Evolutionary conservation across 2,797 vertebrate genomes (phyloP).

Genomic region (Takifugu rubripes): DNA sequence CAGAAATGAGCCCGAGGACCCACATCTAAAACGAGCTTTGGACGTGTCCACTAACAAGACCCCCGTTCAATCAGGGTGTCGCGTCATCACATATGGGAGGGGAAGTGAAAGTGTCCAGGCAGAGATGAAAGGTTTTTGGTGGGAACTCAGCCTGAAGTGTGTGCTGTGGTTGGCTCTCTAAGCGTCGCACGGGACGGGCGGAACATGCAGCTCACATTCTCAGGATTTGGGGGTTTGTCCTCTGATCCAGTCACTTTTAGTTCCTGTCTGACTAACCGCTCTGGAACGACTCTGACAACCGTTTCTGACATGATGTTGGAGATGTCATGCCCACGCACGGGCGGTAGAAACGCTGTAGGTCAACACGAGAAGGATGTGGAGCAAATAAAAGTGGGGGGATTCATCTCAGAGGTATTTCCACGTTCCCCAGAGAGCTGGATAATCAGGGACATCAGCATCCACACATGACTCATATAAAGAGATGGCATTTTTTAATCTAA

Average conservation of each 20-base stretch:
- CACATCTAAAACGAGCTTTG: no score
- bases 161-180: constrained; percentile 19
- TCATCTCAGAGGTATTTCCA: constrained; percentile 16
- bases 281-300: constrained; percentile 16
- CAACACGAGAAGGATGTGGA: constrained; percentile 6
- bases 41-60: no score
- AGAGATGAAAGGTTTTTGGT: constrained; percentile 20
- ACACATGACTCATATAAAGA: constrained; percentile 1
- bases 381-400: constrained; percentile 8
- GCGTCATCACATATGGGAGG: constrained; percentile 1
- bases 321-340: neutral
- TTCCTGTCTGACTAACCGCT: neutral
- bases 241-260: no score
- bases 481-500: neutral
- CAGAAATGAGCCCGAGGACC: no score
- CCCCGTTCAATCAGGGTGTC: neutral
- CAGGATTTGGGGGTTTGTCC: no score
- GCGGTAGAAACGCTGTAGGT: constrained; percentile 1
- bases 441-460: neutral
- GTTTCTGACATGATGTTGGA: constrained; percentile 1
- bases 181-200: constrained; percentile 11
- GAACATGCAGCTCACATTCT: neutral
- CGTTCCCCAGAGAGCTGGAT: neutral
- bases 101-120: constrained; percentile 1
- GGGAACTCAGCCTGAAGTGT: constrained; percentile 7